phyloP scores from a whole-genome alignment of 2,113 vertebrate species.

The Lophotis ruficrista region DNA sequence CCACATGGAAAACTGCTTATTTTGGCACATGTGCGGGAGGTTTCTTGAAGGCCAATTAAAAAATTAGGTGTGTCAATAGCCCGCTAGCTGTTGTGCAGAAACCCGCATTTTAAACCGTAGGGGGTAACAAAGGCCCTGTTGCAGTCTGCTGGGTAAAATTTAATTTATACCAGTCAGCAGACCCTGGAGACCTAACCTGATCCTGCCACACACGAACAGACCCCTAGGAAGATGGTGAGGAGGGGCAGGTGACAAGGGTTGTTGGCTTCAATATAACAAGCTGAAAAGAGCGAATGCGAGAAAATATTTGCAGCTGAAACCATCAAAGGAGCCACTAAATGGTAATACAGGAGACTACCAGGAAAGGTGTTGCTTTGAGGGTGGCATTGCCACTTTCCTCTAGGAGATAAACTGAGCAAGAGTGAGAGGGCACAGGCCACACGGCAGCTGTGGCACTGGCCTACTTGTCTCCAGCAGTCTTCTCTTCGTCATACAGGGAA shows the following conservation, averaged over 20 bases:
- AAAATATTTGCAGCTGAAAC: conserved; percentile 7
- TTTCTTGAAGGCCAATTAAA: conserved; percentile 3
- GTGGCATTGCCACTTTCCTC: not conserved
- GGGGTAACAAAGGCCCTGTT: not conserved
- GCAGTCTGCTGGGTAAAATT: not conserved
- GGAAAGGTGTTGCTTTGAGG: accelerated
- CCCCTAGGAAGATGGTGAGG: not conserved
- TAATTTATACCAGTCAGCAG: not conserved
- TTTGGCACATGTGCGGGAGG: not conserved
- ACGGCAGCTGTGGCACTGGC: too few species aligned
- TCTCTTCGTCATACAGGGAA: not conserved
- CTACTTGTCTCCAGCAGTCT: not conserved
- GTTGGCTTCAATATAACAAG: not conserved
- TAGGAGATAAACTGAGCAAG: not conserved
- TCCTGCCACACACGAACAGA: not conserved
- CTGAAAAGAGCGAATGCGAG: not conserved
- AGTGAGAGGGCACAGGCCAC: not conserved
- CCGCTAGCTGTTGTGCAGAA: not conserved
- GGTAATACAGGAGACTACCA: not conserved
- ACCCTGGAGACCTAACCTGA: not conserved
- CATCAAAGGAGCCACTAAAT: not conserved
- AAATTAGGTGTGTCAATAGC: not conserved
- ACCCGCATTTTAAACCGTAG: not conserved
- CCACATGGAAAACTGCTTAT: not conserved
- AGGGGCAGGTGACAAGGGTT: not conserved